These are phyloP conservation scores for Melieria crassipennis DNA, from an alignment of 2,888 invertebrate genomes.

Conservation along the genomic window DNA sequence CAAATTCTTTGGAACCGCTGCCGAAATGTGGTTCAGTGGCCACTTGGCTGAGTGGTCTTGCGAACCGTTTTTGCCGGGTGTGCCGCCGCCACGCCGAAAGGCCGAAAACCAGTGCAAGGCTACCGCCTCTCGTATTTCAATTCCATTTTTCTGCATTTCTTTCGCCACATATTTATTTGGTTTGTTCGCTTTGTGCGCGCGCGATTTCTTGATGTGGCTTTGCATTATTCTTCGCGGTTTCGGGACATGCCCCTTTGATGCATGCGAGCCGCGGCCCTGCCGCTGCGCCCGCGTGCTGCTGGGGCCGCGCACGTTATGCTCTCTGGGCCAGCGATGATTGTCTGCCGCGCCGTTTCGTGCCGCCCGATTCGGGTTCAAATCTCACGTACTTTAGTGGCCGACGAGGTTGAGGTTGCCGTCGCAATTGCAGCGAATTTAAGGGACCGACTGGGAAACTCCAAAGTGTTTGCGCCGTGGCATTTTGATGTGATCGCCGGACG, in stretches of 20 bases:
- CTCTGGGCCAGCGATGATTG: neutral
- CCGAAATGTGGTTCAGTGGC: too few species aligned
- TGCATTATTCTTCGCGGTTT: slow-evolving; percentile 3
- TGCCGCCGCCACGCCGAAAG: too few species aligned
- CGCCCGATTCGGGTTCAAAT: neutral
- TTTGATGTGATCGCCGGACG: neutral
- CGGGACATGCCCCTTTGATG: slow-evolving; percentile 3
- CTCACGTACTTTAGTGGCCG: slow-evolving; percentile 10
- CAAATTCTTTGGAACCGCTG: too few species aligned
- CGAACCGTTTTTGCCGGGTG: too few species aligned
- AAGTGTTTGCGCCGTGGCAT: too few species aligned
- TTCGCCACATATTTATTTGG: neutral
- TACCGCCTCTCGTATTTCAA: too few species aligned
- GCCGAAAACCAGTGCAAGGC: too few species aligned
- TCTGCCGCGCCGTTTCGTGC: neutral
- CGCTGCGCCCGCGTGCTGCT: neutral
- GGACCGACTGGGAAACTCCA: too few species aligned
- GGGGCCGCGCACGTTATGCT: slow-evolving; percentile 11
- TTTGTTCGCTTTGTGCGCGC: neutral
- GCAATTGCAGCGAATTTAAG: too few species aligned
- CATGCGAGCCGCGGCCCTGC: slow-evolving; percentile 8
- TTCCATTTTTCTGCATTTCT: too few species aligned
- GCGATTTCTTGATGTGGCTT: neutral
- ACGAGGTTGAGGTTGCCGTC: neutral
- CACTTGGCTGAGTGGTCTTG: too few species aligned